Base-by-base conservation (phyloP, 2,888 invertebrate genomes). In the Clunio marinus region DNA sequence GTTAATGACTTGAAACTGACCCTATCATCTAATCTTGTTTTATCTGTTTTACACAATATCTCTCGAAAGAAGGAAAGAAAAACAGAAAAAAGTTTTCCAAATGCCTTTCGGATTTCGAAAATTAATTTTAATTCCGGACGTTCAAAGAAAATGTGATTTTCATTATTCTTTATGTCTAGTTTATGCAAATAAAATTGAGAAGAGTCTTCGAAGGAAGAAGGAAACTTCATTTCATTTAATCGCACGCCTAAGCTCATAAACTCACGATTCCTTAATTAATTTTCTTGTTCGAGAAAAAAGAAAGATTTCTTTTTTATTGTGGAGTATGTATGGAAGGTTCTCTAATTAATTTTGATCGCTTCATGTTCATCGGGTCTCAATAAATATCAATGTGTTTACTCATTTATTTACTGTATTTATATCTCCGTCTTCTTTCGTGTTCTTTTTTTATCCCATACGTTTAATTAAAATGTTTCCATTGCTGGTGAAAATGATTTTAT, bases 301-400 rank as follows among this genome's bases (percentile, higher is more conserved):
- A 41, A 41, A n/a, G 17, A 17, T 51, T 51, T 60, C 37, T 60
- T 60, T 8, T 10, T 41, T 15, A 13, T 17, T 28, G 28, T 63
- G 45, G 45, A 15, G 46, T 27, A 25, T 45, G 27, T 20, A 41
- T 27, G 25, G 24, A 25, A 22, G 41, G 63, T 27, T 15, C 27
- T 63, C 63, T 63, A 63, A 63, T 63, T 63, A 63, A 63, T 63
- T 63, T 63, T 63, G 63, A 63, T 63, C 45, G 37, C 60, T 22
- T 45, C 63, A 63, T 63, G 63, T 63, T 63, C 63, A 35, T 62
- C 62, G 62, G 15, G 62, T 62, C 35, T 25, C 62, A 62, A 62
- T 62, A 62, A 62, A 62, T 62, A 62, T 62, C 62, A n/a, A n/a
- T n/a, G n/a, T n/a, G n/a, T 37, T 35, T 46, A 15, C 25, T 62